Conservation (phyloP, 2,888 invertebrate genomes). For the Prosapia bicincta region DNA sequence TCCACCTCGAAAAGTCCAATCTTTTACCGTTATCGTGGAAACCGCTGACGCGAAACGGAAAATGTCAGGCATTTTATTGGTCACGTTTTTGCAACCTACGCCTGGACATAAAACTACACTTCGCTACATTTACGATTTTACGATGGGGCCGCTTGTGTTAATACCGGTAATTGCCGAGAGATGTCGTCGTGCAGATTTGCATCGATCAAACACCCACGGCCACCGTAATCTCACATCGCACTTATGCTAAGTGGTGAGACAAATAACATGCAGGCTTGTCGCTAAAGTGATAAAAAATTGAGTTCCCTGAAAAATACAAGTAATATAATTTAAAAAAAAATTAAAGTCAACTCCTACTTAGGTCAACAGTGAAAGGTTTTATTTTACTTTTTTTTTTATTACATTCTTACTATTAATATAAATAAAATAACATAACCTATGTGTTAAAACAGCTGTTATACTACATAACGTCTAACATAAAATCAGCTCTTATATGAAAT, state of each 20-base stretch:
- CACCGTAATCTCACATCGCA: background rate
- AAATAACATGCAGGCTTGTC: too few species aligned
- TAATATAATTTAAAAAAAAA: too few species aligned
- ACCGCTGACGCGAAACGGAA: background rate
- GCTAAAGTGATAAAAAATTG: too few species aligned
- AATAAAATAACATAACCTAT: too few species aligned
- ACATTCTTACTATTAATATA: too few species aligned
- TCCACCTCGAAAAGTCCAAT: background rate
- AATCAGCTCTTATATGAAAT: too few species aligned
- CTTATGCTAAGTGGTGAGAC: background rate
- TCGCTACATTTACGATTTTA: background rate
- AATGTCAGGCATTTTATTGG: background rate
- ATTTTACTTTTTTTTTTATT: too few species aligned
- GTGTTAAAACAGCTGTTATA: too few species aligned
- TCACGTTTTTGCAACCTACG: background rate
- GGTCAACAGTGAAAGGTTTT: too few species aligned
- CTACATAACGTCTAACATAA: too few species aligned
- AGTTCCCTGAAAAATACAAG: too few species aligned
- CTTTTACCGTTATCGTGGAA: background rate
- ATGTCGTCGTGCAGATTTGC: background rate
- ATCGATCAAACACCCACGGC: background rate
- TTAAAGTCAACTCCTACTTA: too few species aligned
- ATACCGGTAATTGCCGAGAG: background rate
- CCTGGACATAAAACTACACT: background rate
- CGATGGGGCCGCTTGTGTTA: background rate